Conservation (phyloP, 2,113 vertebrate species). For the Paramisgurnus dabryanus region DNA sequence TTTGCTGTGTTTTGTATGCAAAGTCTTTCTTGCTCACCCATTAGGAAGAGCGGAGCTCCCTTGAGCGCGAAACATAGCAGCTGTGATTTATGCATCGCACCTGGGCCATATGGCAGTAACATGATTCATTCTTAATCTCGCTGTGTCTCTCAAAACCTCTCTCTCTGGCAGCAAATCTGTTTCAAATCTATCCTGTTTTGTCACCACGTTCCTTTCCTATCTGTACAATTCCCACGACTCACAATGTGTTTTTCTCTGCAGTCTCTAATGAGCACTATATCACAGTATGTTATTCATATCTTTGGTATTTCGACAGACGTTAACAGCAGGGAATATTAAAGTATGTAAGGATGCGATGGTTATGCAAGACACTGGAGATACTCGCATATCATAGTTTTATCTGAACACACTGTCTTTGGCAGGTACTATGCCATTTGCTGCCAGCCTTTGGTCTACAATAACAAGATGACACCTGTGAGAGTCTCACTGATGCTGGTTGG, state of each 20-base stretch:
- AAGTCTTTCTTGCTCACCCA: slow-evolving; percentile 33
- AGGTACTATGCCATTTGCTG: slow-evolving; percentile 83
- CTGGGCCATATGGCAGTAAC: slow-evolving; percentile 43
- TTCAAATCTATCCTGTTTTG: slow-evolving; percentile 24
- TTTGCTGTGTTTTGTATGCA: slow-evolving; percentile 37
- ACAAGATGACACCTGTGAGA: slow-evolving; percentile 78
- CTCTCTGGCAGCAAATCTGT: slow-evolving; percentile 6
- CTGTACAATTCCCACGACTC: slow-evolving; percentile 31
- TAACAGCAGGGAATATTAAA: not conserved
- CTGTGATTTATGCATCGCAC: slow-evolving; percentile 40
- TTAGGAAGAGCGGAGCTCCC: slow-evolving; percentile 26
- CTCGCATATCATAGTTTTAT: not conserved
- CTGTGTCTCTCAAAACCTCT: not conserved
- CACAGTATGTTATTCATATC: slow-evolving; percentile 13
- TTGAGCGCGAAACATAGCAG: slow-evolving; percentile 35
- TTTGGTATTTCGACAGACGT: slow-evolving; percentile 10
- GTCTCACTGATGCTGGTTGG: slow-evolving; percentile 77
- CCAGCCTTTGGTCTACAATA: slow-evolving; percentile 80
- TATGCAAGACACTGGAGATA: slow-evolving; percentile 13
- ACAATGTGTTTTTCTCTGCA: slow-evolving; percentile 14
- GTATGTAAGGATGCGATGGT: not conserved
- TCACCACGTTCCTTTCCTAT: slow-evolving; percentile 20
- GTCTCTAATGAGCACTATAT: slow-evolving; percentile 7
- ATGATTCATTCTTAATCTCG: slow-evolving; percentile 25
- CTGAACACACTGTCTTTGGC: slow-evolving; percentile 15